Conservation (phyloP, 37 sponge, comb jelly and placozoan genomes). For the Diacarnus erythraeanus region DNA sequence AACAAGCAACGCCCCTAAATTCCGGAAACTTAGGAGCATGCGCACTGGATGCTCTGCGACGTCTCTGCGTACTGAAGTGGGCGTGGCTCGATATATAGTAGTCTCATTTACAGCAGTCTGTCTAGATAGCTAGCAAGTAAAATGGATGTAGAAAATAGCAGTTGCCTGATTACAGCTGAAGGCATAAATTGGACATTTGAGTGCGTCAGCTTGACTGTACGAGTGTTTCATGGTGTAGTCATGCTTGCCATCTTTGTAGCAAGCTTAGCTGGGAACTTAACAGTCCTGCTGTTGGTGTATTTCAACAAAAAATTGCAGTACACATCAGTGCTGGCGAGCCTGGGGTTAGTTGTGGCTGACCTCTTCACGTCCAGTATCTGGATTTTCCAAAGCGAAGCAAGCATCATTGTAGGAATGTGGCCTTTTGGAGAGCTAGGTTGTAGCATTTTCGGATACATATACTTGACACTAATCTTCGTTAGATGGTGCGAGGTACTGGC, state of each 20-base stretch:
- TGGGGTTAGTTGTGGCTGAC: slow-evolving; percentile 13
- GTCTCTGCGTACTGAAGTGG: neutral
- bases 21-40: too few relatives aligned
- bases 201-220: neutral
- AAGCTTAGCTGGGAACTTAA: slow-evolving; percentile 7
- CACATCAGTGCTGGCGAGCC: slow-evolving; percentile 7
- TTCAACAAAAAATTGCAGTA: slow-evolving; percentile 19
- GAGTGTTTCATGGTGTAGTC: neutral
- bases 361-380: neutral
- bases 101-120: too few relatives aligned
- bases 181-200: neutral
- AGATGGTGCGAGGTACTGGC: slow-evolving; percentile 13
- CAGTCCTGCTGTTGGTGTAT: neutral
- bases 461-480: neutral
- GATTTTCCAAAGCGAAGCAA: neutral
- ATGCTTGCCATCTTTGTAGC: neutral
- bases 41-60: neutral
- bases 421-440: slow-evolving; percentile 24
- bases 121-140: too few relatives aligned
- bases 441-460: neutral
- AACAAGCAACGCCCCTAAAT: too few relatives aligned
- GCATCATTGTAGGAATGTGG: slow-evolving; percentile 2
- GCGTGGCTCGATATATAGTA: neutral
- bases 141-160: neutral
- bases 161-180: neutral